Percentiles rank a stretch among this genome's conserved stretches.
phyloP scores from a whole-genome alignment of 2,797 vertebrate species.

The Chrysocyon brachyurus region DNA sequence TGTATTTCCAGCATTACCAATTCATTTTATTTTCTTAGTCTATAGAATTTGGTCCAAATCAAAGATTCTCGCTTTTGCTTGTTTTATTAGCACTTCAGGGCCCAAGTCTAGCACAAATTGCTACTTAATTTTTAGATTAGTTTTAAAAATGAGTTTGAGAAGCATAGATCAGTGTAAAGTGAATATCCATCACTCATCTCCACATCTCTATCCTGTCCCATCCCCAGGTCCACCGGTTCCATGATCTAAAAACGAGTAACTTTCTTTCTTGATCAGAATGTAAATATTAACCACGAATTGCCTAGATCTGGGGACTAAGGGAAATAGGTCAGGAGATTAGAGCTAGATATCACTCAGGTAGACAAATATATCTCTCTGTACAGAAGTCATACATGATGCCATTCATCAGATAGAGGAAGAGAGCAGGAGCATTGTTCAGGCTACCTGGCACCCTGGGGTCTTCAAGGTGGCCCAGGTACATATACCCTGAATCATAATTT shows the following conservation, averaged over 20 bases:
- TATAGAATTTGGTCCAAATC: conserved; percentile 25
- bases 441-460: not conserved
- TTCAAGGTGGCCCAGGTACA: not conserved
- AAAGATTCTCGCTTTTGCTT: not conserved
- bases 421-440: not conserved
- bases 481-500: not conserved
- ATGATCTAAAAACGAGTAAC: not conserved
- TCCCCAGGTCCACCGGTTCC: not conserved
- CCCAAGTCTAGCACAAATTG: not conserved
- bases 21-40: conserved; percentile 44
- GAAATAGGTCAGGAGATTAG: not conserved
- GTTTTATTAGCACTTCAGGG: not conserved
- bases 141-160: conserved; percentile 25
- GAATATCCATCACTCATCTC: not conserved
- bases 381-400: not conserved
- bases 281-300: not conserved
- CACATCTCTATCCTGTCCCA: not conserved
- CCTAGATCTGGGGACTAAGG: not conserved
- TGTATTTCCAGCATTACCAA: conserved; percentile 17
- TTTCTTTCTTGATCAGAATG: conserved; percentile 14
- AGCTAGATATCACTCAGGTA: not conserved
- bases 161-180: not conserved
- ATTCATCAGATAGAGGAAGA: not conserved
- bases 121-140: conserved; percentile 5
- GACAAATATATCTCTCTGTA: not conserved